Evolutionary conservation across 2,113 vertebrate genomes (phyloP), one percentile per base, ranked within the genome.

Genomic region (Donacobius atricapilla): DNA sequence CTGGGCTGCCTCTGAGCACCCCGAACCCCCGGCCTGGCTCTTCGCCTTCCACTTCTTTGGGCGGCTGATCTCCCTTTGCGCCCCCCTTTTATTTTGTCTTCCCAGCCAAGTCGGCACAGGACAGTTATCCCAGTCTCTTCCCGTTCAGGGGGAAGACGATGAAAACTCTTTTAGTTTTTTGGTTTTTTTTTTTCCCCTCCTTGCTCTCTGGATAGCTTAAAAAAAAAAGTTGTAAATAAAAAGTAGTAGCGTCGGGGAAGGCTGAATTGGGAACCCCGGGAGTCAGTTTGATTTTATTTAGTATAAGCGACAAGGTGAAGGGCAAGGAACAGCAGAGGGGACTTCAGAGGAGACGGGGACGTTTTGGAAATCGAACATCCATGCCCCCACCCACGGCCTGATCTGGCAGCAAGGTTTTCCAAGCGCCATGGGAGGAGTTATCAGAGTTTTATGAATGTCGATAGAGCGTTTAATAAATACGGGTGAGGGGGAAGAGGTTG

Each of bases 371-470:
- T 7, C 71, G 44, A 5, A 3, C 83, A 51, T 70, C 63, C n/a
- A 0, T 94, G 60, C 69, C 51, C 35, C 51, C 56, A 72, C 27
- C 58, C 66, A 7, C 40, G 54, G 71, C 64, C 61, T 20, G 90
- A 69, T 6, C 82, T 3, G 3, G 35, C 45, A 63, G 33, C 31
- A 11, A 80, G 79, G 40, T 70, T 80, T 95, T 48, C 75, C 71
- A 5, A 75, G 75, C 15, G 7, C 82, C 63, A 63, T 44, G 90
- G 92, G 92, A 96, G 95, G 92, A 89, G 94, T 94, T 94, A 58
- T 23, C 63, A 39, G 63, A 94, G 84, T 93, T 96, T 72, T 77
- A 42, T 54, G 58, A 37, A 73, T 58, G 78, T 40, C 60, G 31
- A 66, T 89, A 79, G 65, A 64, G 14, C 11, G 39, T 92, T 96